Base-by-base conservation (phyloP, 2,113 vertebrate genomes). In the Anthoscopus minutus region DNA sequence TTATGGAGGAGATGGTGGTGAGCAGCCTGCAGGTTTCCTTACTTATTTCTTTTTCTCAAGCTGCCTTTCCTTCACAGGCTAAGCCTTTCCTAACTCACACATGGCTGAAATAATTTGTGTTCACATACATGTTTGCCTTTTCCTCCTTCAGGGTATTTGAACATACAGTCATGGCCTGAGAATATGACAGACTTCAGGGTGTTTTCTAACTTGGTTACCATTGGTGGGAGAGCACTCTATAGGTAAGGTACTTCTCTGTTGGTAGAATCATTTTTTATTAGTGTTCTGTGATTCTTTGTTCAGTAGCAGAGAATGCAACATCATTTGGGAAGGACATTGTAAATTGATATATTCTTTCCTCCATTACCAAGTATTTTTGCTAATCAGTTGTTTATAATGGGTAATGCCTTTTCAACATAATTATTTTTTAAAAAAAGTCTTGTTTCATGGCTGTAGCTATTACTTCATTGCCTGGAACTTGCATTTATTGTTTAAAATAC, bases 111-210 rank as follows among this genome's bases (percentile, higher is more conserved):
- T 54, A 5, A 40, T 35, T 64, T 56, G 66, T 3, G 1, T 60
- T 93, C 50, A n/a, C 6, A 4, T 44, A n/a, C n/a, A n/a, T n/a
- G 14, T 42, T 79, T 93, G 12, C 30, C 40, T 51, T 83, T 70
- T 81, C 57, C 61, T 92, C 85, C 83, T 91, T n/a, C 65, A 99
- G 99, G 99, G 58, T 99, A 98, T 94, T 97, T 99, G 93, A 99
- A 99, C 91, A 99, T 99, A 93, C 99, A 99, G 69, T 99, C 99
- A 0, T 99, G 99, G 99, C 99, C 99, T 9, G 98, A 99, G 96
- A 99, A 99, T 88, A 99, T 99, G 99, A 99, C 99, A 1, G 99
- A 99, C 96, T 98, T 99, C 95, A 98, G 98, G 65, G 99, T 99
- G 40, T 99, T 99, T 91, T 99, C 99, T 48, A 99, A 99, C 95